These are phyloP conservation scores for Grammomys surdaster DNA, from an alignment of 2,113 vertebrate genomes.

Conservation along the genomic window DNA sequence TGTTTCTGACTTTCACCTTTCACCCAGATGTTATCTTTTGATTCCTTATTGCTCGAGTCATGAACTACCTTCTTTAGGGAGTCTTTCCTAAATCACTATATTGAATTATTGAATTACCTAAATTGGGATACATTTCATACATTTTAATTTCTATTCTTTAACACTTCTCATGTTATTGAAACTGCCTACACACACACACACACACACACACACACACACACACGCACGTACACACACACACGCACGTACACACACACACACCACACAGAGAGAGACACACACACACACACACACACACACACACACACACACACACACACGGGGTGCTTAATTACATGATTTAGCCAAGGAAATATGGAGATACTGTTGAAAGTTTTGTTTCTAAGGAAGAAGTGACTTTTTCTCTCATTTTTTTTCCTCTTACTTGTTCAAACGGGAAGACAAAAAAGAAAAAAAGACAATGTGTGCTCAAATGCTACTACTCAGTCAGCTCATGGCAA, in stretches of 20 bases:
- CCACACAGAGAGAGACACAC: too few species aligned
- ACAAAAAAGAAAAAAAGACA: background rate
- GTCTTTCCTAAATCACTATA: background rate
- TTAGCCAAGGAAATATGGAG: background rate
- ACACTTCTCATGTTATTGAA: background rate
- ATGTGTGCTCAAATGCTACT: constrained; percentile 57
- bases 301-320: too few species aligned
- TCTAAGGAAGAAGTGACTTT: background rate
- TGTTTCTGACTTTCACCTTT: background rate
- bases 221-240: too few species aligned
- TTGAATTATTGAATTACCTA: background rate
- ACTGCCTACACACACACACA: background rate
- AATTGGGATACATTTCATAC: background rate
- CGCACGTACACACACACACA: too few species aligned
- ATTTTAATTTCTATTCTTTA: background rate
- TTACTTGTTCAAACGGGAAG: background rate
- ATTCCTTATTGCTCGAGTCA: background rate
- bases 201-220: too few species aligned
- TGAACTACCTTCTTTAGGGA: background rate
- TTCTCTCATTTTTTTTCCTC: background rate
- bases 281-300: too few species aligned
- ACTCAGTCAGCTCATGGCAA: background rate
- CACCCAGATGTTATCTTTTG: background rate
- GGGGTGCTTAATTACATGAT: background rate
- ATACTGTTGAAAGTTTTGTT: background rate